Evolutionary conservation across 1,140 invertebrate species (phyloP).

Genomic region (Reticulitermes speratus): DNA sequence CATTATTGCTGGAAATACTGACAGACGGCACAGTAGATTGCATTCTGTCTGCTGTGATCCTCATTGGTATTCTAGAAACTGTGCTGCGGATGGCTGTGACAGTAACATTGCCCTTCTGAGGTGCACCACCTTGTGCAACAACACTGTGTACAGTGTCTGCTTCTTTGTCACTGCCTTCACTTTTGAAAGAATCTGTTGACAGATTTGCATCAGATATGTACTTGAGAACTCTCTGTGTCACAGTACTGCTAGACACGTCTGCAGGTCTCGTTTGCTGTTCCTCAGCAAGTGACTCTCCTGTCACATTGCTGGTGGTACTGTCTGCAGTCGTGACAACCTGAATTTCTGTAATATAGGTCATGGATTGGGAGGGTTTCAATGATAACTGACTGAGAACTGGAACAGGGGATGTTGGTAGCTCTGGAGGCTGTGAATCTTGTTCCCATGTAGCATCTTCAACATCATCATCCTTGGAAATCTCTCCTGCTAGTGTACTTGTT

Average conservation of each 20-base stretch:
- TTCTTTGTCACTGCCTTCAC: constrained; percentile 24
- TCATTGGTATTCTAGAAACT: neutral
- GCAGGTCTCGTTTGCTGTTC: neutral
- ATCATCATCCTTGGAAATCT: constrained; percentile 49
- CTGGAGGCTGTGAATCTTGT: constrained; percentile 42
- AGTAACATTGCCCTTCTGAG: constrained; percentile 27
- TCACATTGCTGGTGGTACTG: neutral
- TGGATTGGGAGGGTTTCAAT: constrained; percentile 38
- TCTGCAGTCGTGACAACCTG: constrained; percentile 45
- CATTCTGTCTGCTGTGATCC: neutral
- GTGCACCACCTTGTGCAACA: neutral
- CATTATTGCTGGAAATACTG: constrained; percentile 3
- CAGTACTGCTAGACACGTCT: neutral
- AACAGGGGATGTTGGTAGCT: constrained; percentile 48
- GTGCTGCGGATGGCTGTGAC: constrained; percentile 30
- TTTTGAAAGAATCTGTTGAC: constrained; percentile 21
- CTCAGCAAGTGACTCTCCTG: neutral
- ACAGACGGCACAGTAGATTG: neutral
- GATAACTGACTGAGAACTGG: constrained; percentile 38
- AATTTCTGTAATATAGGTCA: constrained; percentile 54
- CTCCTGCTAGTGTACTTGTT: constrained; percentile 46
- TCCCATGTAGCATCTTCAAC: constrained; percentile 44
- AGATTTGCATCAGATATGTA: constrained; percentile 26
- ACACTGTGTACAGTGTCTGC: neutral
- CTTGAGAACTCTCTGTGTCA: neutral